Conservation (phyloP, 2,113 vertebrate species). For the Larimichthys polyactis region DNA sequence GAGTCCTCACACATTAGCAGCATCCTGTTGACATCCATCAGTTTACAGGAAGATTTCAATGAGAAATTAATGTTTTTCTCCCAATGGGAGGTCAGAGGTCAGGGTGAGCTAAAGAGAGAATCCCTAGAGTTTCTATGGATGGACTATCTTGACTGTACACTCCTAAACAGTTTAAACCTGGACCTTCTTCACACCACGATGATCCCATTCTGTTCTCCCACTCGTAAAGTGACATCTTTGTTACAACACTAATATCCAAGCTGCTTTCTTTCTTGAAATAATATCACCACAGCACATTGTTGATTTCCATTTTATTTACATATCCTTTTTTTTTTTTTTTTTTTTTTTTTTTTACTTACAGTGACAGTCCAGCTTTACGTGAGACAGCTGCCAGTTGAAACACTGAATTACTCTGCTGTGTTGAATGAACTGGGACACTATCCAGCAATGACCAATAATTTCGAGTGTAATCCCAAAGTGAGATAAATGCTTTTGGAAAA, state of each 20-base stretch:
- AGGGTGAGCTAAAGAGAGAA: not conserved
- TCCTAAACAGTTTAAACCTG: not conserved
- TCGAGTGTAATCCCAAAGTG: constrained; percentile 19
- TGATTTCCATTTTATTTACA: constrained; percentile 55
- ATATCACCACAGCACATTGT: not conserved
- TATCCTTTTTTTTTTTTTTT: not conserved
- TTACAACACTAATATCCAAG: not conserved
- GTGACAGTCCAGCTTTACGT: constrained; percentile 6
- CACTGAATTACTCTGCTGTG: constrained; percentile 32
- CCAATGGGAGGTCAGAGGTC: constrained; percentile 16
- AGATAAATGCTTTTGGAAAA: constrained; percentile 15
- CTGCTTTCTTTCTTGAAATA: not conserved
- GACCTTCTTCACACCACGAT: not conserved
- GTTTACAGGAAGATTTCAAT: not conserved
- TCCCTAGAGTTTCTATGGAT: not conserved
- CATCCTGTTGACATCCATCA: not conserved
- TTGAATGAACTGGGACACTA: not conserved
- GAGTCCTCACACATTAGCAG: not conserved
- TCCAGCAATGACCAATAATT: constrained; percentile 35
- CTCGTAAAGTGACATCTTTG: not conserved
- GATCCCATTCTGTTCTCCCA: not conserved
- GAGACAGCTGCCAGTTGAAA: constrained; percentile 25
- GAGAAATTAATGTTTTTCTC: not conserved
- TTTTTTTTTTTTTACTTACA: not conserved
- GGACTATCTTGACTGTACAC: not conserved